These are phyloP conservation scores for Hermaeophaga mercurialis DNA, from an alignment of 2,888 invertebrate genomes.

Conservation along the genomic window DNA sequence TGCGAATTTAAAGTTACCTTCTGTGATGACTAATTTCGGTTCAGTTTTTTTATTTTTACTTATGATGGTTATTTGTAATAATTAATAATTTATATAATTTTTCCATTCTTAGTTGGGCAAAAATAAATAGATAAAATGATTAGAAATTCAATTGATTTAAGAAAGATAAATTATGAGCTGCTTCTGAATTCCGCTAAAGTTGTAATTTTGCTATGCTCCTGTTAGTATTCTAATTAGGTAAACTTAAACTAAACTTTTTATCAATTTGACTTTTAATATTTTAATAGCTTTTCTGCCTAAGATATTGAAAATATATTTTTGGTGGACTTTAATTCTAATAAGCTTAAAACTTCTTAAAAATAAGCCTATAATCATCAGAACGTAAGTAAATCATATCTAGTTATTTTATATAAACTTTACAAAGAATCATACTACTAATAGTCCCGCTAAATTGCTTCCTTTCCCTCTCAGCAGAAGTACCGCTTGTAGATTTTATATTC, in stretches of 20 bases:
- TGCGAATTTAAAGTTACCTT: no score
- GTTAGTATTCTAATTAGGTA: neutral
- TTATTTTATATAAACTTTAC: constrained; percentile 30
- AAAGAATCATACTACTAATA: constrained; percentile 45
- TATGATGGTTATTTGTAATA: no score
- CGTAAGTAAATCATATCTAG: constrained; percentile 36
- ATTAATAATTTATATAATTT: no score
- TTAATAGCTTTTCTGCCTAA: neutral
- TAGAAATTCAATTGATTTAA: no score
- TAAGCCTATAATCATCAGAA: constrained; percentile 21
- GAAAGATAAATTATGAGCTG: constrained; percentile 2
- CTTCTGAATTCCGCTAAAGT: neutral
- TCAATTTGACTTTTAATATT: neutral
- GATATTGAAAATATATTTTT: constrained; percentile 7
- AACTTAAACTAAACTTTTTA: constrained; percentile 3
- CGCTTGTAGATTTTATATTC: constrained; percentile 35
- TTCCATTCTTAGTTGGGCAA: no score
- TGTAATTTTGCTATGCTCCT: neutral
- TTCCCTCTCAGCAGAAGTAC: constrained; percentile 51
- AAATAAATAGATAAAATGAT: no score
- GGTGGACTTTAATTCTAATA: neutral
- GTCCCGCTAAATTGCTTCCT: constrained; percentile 24
- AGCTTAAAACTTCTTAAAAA: constrained; percentile 14
- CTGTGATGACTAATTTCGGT: no score
- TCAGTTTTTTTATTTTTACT: no score